A percentile compares a stretch with the other conserved stretches of the same genome.
These are phyloP conservation scores for Alloplasta piceator DNA, from an alignment of 2,888 invertebrate genomes.

Conservation along the genomic window DNA sequence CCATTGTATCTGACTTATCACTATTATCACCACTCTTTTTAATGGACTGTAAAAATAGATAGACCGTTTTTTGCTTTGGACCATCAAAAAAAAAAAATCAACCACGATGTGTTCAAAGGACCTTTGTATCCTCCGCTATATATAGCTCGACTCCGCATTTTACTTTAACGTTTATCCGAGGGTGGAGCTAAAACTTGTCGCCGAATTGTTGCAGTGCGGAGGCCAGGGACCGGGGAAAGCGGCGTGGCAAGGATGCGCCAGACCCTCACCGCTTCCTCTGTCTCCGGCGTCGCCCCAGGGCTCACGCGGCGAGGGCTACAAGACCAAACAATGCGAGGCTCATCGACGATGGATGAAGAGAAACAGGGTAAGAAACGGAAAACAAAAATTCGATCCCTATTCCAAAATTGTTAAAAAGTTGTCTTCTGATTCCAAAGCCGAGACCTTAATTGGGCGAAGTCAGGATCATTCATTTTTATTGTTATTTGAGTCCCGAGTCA, in stretches of 20 bases:
- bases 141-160: slow-evolving; percentile 7
- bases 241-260: slow-evolving; percentile 88
- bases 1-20: slow-evolving; percentile 20
- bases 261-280: slow-evolving; percentile 79
- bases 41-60: slow-evolving; percentile 29
- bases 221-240: slow-evolving; percentile 87
- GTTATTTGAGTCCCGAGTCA: too few species aligned
- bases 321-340: slow-evolving; percentile 86
- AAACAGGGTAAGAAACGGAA: slow-evolving; percentile 88
- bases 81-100: slow-evolving; percentile 23
- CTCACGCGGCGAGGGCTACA: slow-evolving; percentile 83
- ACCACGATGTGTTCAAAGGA: slow-evolving; percentile 11
- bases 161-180: slow-evolving; percentile 15
- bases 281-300: slow-evolving; percentile 78
- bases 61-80: slow-evolving; percentile 33
- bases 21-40: neutral
- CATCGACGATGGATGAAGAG: slow-evolving; percentile 93
- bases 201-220: slow-evolving; percentile 86
- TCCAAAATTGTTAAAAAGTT: too few species aligned
- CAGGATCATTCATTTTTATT: too few species aligned
- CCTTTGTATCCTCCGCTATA: slow-evolving; percentile 20
- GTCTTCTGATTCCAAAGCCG: too few species aligned
- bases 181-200: slow-evolving; percentile 56
- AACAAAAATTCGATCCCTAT: too few species aligned
- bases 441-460: too few species aligned